These are phyloP conservation scores for Montipora capricornis DNA, from an alignment of 64 coral and sea anemone species.

Conservation along the genomic window DNA sequence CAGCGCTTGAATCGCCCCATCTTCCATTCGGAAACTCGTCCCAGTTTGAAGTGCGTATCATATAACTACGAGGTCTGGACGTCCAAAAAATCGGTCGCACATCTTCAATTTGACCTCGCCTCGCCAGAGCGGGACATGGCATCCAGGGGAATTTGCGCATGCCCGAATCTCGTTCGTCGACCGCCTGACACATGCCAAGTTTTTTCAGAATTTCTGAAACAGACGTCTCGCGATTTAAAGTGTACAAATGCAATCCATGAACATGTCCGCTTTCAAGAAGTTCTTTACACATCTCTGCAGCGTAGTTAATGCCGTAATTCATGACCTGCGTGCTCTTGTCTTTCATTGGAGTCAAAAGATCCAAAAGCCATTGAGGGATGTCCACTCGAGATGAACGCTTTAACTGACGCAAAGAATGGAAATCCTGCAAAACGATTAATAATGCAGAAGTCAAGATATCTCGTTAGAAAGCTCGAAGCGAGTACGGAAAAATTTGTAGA, in stretches of 20 bases:
- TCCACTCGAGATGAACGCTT: constrained; percentile 71
- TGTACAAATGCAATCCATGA: constrained; percentile 76
- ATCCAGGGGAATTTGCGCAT: constrained; percentile 53
- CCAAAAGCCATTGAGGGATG: constrained; percentile 79
- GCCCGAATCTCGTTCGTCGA: constrained; percentile 31
- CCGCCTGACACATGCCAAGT: not conserved
- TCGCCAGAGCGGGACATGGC: constrained; percentile 42
- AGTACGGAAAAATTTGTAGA: too few species aligned
- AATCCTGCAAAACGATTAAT: constrained; percentile 64
- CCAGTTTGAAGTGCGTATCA: constrained; percentile 94
- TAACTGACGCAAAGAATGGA: constrained; percentile 78
- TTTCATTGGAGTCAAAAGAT: constrained; percentile 81
- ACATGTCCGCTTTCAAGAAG: constrained; percentile 61
- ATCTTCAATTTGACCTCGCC: constrained; percentile 32
- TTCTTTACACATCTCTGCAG: constrained; percentile 66
- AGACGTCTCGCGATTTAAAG: constrained; percentile 63
- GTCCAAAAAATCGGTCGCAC: constrained; percentile 99
- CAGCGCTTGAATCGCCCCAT: constrained; percentile 92
- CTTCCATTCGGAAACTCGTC: constrained; percentile 95
- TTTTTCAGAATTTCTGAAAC: constrained; percentile 55
- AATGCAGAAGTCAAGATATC: too few species aligned
- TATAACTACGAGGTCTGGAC: constrained; percentile 87
- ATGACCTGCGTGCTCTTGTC: constrained; percentile 77
- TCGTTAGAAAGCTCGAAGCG: too few species aligned
- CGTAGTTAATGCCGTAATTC: constrained; percentile 86